These are phyloP conservation scores for Ormyrus labotus DNA, from an alignment of 2,888 invertebrate species.

Conservation along the genomic window DNA sequence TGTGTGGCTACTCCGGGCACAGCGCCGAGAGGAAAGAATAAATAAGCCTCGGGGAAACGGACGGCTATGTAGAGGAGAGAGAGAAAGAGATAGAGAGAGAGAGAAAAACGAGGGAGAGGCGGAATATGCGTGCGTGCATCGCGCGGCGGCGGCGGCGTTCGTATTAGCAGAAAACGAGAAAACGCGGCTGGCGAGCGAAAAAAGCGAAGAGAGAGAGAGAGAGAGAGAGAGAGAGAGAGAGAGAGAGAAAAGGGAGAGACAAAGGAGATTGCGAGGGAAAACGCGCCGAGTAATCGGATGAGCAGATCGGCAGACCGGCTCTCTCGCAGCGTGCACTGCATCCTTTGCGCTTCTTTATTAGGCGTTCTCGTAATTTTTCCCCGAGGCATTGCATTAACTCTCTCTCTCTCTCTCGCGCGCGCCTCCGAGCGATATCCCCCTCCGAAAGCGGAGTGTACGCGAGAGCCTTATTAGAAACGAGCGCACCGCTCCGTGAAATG, in stretches of 20 bases:
- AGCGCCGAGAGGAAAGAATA: no score
- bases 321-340: conserved; percentile 61
- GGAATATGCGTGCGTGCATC: no score
- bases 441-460: no score
- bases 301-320: conserved; percentile 68
- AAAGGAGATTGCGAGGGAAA: conserved; percentile 48
- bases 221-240: background rate
- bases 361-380: conserved; percentile 43
- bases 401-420: background rate
- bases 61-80: background rate
- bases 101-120: background rate
- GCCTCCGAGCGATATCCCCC: no score
- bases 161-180: no score
- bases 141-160: no score
- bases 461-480: conserved; percentile 40
- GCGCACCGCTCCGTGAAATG: conserved; percentile 39
- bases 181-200: no score
- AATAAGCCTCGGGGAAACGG: no score
- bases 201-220: background rate
- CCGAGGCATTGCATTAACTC: conserved; percentile 31
- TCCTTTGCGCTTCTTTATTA: conserved; percentile 61
- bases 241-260: conserved; percentile 33
- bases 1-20: no score
- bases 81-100: background rate
- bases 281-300: conserved; percentile 67